Evolutionary conservation across 2,113 vertebrate species (phyloP).

Genomic region (Megatriorchis doriae): DNA sequence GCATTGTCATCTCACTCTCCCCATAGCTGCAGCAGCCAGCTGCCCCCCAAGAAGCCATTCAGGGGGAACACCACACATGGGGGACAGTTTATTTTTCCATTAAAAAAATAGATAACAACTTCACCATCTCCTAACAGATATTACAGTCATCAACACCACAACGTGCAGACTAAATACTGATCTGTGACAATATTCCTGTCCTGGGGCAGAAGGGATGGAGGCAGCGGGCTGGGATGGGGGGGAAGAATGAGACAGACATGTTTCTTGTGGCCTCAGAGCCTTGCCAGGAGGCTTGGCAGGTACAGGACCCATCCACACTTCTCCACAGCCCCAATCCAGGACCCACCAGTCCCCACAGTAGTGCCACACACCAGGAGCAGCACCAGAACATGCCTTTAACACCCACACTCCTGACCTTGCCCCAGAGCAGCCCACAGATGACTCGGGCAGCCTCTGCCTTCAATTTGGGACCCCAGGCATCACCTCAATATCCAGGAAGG

Average conservation of each 20-base stretch:
- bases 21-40: background rate
- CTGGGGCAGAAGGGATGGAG: no score
- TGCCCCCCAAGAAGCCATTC: background rate
- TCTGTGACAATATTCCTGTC: background rate
- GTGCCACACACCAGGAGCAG: background rate
- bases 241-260: background rate
- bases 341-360: background rate
- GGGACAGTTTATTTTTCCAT: slow-evolving; percentile 58
- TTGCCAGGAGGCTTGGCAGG: background rate
- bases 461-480: accelerated
- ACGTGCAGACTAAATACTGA: background rate
- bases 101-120: slow-evolving; percentile 60
- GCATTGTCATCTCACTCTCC: background rate
- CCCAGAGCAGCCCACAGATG: background rate
- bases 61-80: background rate
- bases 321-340: background rate
- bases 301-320: background rate
- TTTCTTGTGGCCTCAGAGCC: background rate
- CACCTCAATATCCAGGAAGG: background rate
- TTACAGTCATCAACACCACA: slow-evolving; percentile 51
- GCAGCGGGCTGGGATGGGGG: no score
- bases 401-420: background rate
- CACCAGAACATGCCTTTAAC: background rate
- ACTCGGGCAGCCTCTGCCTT: background rate
- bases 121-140: slow-evolving; percentile 46